A percentile compares a stretch with the other conserved stretches of the same genome.
Evolutionary conservation across 2,888 invertebrate species (phyloP).

Genomic region (Petrophora chlorosata): DNA sequence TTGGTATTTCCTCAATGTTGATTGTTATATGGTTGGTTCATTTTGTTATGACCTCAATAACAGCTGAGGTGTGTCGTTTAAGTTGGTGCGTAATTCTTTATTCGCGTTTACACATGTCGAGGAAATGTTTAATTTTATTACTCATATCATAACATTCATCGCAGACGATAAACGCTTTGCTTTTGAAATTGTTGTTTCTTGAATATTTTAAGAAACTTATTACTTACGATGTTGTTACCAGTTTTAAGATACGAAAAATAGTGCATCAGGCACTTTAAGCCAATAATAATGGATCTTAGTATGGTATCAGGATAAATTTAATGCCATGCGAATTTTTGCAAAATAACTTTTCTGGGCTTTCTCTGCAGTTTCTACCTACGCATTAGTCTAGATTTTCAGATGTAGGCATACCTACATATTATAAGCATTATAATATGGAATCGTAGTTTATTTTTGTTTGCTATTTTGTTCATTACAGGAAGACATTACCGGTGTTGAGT

Average conservation of each 20-base stretch:
- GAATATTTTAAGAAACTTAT: no score
- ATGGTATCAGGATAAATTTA: no score
- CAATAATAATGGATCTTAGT: no score
- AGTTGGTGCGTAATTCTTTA: slow-evolving; percentile 18
- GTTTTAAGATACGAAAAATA: neutral
- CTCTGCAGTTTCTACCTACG: no score
- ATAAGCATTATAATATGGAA: no score
- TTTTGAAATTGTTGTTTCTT: neutral
- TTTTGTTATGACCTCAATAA: slow-evolving; percentile 32
- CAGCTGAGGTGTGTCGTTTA: slow-evolving; percentile 29
- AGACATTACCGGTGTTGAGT: slow-evolving; percentile 54
- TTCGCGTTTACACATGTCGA: slow-evolving; percentile 16
- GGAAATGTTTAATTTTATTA: slow-evolving; percentile 7
- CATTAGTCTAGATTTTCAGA: no score
- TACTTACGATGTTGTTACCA: no score
- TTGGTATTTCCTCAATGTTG: slow-evolving; percentile 30
- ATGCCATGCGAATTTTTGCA: no score
- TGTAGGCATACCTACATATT: no score
- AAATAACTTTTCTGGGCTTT: no score
- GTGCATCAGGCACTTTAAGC: no score
- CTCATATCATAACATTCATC: slow-evolving; percentile 1
- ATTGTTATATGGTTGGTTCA: slow-evolving; percentile 26
- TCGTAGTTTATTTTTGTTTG: neutral
- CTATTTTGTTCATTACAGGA: slow-evolving; percentile 23
- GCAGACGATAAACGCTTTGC: neutral